Evolutionary conservation across 2,797 vertebrate species (phyloP).

Genomic region (Alosa sapidissima): DNA sequence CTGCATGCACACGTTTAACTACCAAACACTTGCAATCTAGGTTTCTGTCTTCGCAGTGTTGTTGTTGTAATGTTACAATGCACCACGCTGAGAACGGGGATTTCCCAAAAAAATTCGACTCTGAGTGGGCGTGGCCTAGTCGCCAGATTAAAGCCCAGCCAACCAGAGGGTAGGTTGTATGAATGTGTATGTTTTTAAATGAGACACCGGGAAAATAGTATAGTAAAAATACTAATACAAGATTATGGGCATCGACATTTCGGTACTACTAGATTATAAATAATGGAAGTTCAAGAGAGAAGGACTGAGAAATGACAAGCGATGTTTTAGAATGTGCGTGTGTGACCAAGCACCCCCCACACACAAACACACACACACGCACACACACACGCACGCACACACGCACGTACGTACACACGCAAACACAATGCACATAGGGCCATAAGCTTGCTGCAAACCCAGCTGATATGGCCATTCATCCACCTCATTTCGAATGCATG

Average conservation of each 20-base stretch:
- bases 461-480: background rate
- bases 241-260: too few relatives aligned
- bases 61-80: background rate
- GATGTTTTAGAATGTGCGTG: too few relatives aligned
- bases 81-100: conserved; percentile 10
- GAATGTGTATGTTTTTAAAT: background rate
- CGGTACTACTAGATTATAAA: too few relatives aligned
- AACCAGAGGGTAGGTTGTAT: background rate
- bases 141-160: background rate
- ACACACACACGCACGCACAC: background rate
- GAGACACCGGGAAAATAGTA: background rate
- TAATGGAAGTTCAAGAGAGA: too few relatives aligned
- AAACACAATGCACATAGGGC: too few relatives aligned
- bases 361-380: background rate
- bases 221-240: background rate
- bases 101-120: background rate
- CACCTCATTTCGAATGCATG: background rate
- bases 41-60: background rate
- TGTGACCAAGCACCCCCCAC: background rate
- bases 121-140: background rate
- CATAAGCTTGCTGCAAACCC: too few relatives aligned
- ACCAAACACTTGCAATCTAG: background rate
- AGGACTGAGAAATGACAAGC: too few relatives aligned
- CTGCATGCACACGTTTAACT: background rate
- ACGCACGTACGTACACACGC: background rate